These are phyloP conservation scores for Prunella himalayana DNA, from an alignment of 2,113 vertebrate genomes.

Conservation along the genomic window DNA sequence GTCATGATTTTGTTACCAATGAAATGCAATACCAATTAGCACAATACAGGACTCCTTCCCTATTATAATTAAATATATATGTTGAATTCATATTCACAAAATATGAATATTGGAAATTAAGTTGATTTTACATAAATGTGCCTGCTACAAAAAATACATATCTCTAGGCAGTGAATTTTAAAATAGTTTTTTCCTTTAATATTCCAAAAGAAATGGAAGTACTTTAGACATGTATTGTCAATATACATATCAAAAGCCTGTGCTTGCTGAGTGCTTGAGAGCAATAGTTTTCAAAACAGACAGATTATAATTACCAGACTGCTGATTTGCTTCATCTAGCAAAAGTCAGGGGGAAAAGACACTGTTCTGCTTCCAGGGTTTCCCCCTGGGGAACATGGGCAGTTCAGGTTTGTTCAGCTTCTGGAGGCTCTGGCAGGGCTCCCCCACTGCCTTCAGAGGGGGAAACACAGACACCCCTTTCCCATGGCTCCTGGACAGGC, in stretches of 20 bases:
- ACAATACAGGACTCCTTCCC: background rate
- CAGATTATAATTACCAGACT: background rate
- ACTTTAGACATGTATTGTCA: background rate
- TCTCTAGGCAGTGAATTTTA: background rate
- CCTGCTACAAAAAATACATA: background rate
- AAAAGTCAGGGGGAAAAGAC: background rate
- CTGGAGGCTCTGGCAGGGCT: background rate
- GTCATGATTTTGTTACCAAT: background rate
- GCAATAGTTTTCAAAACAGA: background rate
- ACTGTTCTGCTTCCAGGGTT: background rate
- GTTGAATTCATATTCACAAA: background rate
- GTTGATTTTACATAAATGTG: background rate
- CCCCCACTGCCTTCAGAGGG: accelerated
- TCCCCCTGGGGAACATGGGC: background rate
- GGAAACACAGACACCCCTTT: background rate
- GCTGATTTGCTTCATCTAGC: background rate
- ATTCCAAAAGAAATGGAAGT: background rate
- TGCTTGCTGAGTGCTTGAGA: background rate
- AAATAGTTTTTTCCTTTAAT: background rate
- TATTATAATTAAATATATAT: background rate
- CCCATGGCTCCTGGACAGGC: background rate
- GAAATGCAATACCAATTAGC: background rate
- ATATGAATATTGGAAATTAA: background rate
- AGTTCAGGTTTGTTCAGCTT: background rate
- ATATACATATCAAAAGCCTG: background rate